Conservation (phyloP, 1,140 invertebrate genomes). For the Drosophila truncata region DNA sequence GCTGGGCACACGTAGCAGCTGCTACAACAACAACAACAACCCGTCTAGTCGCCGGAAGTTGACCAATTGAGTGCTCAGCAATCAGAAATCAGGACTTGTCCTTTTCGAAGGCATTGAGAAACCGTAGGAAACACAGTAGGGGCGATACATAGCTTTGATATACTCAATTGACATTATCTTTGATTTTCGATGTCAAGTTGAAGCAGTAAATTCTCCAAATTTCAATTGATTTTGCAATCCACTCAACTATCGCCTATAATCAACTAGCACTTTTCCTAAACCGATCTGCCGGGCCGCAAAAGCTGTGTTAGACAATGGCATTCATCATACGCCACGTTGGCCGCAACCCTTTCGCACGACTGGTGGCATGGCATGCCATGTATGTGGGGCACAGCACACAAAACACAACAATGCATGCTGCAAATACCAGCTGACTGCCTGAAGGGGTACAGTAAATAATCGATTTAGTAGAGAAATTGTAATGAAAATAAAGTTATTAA, state of each 20-base stretch:
- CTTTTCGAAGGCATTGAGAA: not conserved
- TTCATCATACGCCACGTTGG: slow-evolving; percentile 80
- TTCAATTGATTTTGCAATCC: slow-evolving; percentile 9
- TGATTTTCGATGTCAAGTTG: not conserved
- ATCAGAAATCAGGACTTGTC: slow-evolving; percentile 42
- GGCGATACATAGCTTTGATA: slow-evolving; percentile 15
- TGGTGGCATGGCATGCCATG: slow-evolving; percentile 61
- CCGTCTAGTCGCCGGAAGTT: slow-evolving; percentile 34
- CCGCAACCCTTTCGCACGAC: slow-evolving; percentile 41
- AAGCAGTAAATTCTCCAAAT: not conserved
- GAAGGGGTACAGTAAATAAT: slow-evolving; percentile 20
- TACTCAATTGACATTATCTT: not conserved
- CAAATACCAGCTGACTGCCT: slow-evolving; percentile 47
- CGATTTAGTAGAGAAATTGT: not conserved
- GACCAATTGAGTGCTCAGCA: slow-evolving; percentile 56
- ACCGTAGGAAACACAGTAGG: slow-evolving; percentile 26
- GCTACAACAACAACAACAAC: not conserved
- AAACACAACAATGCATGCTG: slow-evolving; percentile 47
- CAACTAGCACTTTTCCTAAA: slow-evolving; percentile 27
- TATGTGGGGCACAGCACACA: slow-evolving; percentile 52
- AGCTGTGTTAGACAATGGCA: slow-evolving; percentile 54
- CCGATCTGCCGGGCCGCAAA: slow-evolving; percentile 41
- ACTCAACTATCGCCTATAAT: slow-evolving; percentile 22
- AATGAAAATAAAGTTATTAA: too few relatives aligned
- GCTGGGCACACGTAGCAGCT: slow-evolving; percentile 29